Percentiles rank a stretch among this genome's conserved stretches.
Conservation (phyloP, 2,888 invertebrate genomes). For the Parascotia fuliginaria region DNA sequence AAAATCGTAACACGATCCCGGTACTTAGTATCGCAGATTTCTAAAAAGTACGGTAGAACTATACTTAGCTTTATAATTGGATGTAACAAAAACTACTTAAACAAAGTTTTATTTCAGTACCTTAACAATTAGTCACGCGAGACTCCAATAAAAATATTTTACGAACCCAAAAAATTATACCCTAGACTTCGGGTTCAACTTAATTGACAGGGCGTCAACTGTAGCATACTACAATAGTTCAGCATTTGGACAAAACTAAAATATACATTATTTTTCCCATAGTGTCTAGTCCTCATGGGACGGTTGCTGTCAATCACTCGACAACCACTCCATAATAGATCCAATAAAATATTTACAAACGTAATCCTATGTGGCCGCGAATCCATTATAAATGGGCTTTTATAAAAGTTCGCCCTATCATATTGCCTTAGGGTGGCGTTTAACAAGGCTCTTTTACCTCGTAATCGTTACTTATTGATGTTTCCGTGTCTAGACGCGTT, state of each 20-base stretch:
- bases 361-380: slow-evolving; percentile 76
- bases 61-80: too few species aligned
- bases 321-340: slow-evolving; percentile 66
- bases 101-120: too few species aligned
- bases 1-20: too few species aligned
- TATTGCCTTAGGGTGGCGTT: slow-evolving; percentile 60
- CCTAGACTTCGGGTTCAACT: too few species aligned
- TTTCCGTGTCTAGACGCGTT: slow-evolving; percentile 68
- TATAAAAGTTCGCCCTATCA: slow-evolving; percentile 64
- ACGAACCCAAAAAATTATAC: too few species aligned
- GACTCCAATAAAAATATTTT: too few species aligned
- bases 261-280: slow-evolving; percentile 43
- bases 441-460: slow-evolving; percentile 65
- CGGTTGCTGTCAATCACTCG: slow-evolving; percentile 75
- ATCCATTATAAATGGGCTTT: slow-evolving; percentile 76
- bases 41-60: too few species aligned
- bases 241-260: slow-evolving; percentile 38
- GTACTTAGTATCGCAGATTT: too few species aligned
- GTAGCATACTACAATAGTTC: slow-evolving; percentile 23
- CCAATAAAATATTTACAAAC: slow-evolving; percentile 82
- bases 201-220: slow-evolving; percentile 1
- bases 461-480: slow-evolving; percentile 77
- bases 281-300: slow-evolving; percentile 57
- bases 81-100: too few species aligned
- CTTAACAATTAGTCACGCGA: too few species aligned